A percentile compares a stretch with the other conserved stretches of the same genome.
Evolutionary conservation across 53 echinoderm and acorn worm genomes (phyloP).

Genomic region (Mesocentrotus franciscanus): DNA sequence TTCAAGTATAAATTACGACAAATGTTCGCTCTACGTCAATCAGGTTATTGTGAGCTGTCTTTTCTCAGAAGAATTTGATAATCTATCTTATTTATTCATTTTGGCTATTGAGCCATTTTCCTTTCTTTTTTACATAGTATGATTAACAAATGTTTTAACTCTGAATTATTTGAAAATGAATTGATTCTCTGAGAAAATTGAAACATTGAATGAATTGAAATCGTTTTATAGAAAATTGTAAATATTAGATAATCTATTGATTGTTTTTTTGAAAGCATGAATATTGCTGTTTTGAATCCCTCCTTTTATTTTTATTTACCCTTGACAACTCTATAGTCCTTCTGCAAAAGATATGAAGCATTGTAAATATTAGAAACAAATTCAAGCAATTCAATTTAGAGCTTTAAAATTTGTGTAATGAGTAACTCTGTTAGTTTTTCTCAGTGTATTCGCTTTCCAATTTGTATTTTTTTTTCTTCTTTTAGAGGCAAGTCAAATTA

Average conservation of each 20-base stretch:
- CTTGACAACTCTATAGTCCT: background rate
- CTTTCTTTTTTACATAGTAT: background rate
- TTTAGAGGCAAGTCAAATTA: background rate
- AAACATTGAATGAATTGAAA: background rate
- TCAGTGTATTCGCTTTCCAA: background rate
- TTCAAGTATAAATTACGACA: background rate
- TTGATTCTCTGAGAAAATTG: background rate
- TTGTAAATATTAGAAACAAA: background rate
- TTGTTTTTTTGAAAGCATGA: background rate
- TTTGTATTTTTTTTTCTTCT: background rate
- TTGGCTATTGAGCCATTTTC: background rate
- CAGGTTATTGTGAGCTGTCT: background rate
- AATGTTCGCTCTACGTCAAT: background rate
- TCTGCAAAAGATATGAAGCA: background rate
- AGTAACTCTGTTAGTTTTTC: background rate
- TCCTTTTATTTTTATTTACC: background rate
- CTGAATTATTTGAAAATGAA: background rate
- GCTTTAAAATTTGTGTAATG: background rate
- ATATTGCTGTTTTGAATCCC: conserved; percentile 16
- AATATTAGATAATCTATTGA: conserved; percentile 16
- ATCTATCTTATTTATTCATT: background rate
- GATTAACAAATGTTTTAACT: background rate
- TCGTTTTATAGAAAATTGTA: conserved; percentile 24
- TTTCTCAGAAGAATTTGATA: background rate
- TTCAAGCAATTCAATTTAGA: background rate